A percentile compares a stretch with the other conserved stretches of the same genome.
These are phyloP conservation scores for Laothoe populi DNA, from an alignment of 2,888 invertebrate genomes.

Conservation along the genomic window DNA sequence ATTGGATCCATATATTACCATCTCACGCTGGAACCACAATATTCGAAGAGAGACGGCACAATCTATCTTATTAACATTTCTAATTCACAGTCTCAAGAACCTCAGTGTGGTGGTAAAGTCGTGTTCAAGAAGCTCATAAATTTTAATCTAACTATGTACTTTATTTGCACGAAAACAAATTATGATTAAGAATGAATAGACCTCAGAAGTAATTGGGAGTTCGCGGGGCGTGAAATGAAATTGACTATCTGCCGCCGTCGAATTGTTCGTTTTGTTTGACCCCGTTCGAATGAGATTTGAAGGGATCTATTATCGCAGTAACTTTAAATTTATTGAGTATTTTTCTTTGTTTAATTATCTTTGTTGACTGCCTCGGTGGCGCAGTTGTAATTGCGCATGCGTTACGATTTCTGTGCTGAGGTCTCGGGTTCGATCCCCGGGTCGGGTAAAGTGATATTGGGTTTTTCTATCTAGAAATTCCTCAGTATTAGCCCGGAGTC, in stretches of 20 bases:
- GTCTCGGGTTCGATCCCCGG: too few species aligned
- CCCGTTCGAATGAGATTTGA: slow-evolving; percentile 15
- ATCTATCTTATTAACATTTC: not conserved
- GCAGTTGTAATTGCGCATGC: too few species aligned
- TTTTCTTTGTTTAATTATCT: not conserved
- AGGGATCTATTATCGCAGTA: not conserved
- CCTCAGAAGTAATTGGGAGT: slow-evolving; percentile 15
- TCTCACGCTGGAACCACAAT: not conserved
- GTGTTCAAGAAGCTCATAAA: not conserved
- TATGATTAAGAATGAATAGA: slow-evolving; percentile 23
- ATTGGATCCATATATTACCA: slow-evolving; percentile 2
- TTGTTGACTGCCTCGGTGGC: too few species aligned
- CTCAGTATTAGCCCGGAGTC: too few species aligned
- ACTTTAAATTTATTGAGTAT: slow-evolving; percentile 2
- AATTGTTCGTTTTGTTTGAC: slow-evolving; percentile 22
- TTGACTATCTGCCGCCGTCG: slow-evolving; percentile 20
- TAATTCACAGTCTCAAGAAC: not conserved
- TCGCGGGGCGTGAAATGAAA: slow-evolving; percentile 22
- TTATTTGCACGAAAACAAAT: slow-evolving; percentile 19
- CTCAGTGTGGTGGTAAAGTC: not conserved
- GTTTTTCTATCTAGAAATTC: too few species aligned
- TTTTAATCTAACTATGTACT: not conserved
- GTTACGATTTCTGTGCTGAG: too few species aligned
- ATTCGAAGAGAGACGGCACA: not conserved
- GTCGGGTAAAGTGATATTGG: too few species aligned